Base-by-base conservation (phyloP, 2,888 invertebrate genomes). In the Microctonus brassicae region DNA sequence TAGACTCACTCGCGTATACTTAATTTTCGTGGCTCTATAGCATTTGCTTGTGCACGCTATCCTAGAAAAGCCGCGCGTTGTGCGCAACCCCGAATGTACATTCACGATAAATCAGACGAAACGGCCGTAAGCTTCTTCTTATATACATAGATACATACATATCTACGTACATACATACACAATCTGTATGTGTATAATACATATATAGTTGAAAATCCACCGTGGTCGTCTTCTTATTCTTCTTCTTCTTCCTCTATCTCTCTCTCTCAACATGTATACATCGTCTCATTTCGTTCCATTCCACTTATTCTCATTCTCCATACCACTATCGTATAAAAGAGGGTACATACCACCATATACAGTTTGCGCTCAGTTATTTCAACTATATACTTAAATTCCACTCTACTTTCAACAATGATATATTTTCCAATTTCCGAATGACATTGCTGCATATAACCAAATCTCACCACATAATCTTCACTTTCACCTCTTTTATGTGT, bases 381-480 rank as follows among this genome's bases (percentile, higher is more conserved):
- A 17, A 36, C 20, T 34, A 1, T 36, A 61, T 42, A 34, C 42
- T 62, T 26, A 36, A 52, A 22, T 17, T n/a, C 52, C 42, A n/a
- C 20, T 26, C 17, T n/a, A 52, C 52, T 17, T 52, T 52, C 13
- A n/a, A 24, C 10, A 47, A 64, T 47, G 63, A 64, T 64, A 52
- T 64, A 64, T 17, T 64, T 47, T 64, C 63, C 63, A 64, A 64
- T 64, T 64, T 64, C 52, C 63, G 52, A 64, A 33, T 47, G 63
- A 64, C 63, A 33, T 29, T 42, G 39, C 26, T 24, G 24, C 20
- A 34, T 17, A 20, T 9, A 62, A 26, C 39, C 62, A 64, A 64
- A 64, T 64, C 63, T 64, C 4, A 10, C 52, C 52, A 33, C 52
- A 20, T 42, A 29, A 64, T 64, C 63, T 64, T 20, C 47, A 47